Conservation (phyloP, 2,113 vertebrate species). For the Loxodonta africana region DNA sequence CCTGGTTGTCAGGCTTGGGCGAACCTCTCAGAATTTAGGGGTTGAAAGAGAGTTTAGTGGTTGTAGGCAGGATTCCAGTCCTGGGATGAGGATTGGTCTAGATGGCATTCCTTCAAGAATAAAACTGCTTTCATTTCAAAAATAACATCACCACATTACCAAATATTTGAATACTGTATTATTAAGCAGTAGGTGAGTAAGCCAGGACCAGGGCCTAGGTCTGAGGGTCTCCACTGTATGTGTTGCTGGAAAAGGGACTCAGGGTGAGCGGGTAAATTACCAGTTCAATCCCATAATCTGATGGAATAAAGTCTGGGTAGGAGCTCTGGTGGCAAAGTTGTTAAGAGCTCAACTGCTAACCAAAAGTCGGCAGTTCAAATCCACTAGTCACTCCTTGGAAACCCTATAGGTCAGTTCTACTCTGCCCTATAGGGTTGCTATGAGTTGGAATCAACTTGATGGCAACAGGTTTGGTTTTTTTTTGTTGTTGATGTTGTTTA, state of each 20-base stretch:
- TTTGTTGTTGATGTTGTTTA: too few species aligned
- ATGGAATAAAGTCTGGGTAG: background rate
- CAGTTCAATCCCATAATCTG: background rate
- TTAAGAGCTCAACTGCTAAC: too few species aligned
- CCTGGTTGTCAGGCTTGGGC: background rate
- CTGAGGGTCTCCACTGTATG: background rate
- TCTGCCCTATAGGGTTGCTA: too few species aligned
- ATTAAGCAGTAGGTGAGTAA: background rate
- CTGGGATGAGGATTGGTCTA: background rate
- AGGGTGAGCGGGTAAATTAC: background rate
- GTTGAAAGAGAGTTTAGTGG: background rate
- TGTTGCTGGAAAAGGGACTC: background rate
- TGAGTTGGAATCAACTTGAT: too few species aligned
- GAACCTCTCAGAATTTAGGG: background rate
- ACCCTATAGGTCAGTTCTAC: too few species aligned
- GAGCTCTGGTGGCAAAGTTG: too few species aligned
- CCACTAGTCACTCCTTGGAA: too few species aligned
- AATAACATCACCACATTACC: background rate
- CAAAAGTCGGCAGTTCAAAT: too few species aligned
- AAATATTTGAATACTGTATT: background rate
- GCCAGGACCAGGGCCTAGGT: background rate
- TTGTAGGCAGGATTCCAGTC: background rate
- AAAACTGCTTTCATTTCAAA: background rate
- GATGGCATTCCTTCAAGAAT: constrained; percentile 20
- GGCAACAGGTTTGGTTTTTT: too few species aligned